Evolutionary conservation across 2,797 vertebrate genomes (phyloP), one percentile per base, ranked within the genome.

Genomic region (Crocidura indochinensis): DNA sequence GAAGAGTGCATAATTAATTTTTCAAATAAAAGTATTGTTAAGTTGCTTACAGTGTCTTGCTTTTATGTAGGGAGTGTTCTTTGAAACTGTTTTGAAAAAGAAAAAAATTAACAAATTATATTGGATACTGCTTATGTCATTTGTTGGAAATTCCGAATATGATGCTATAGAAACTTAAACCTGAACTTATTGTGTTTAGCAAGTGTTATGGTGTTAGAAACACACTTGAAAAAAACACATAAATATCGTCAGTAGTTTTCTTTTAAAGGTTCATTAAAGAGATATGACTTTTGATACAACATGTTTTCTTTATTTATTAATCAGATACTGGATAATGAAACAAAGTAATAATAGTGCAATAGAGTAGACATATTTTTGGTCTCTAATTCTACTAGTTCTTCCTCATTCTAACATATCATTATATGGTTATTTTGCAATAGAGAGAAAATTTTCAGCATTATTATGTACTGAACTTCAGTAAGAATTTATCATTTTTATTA

Each of bases 381-480:
- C 24, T 38, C n/a, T 83, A 51, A 71, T 80, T 88, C 27, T 67
- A 0, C 49, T 80, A 12, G 6, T 27, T 2, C 6, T 8, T 91
- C 77, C 8, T 56, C 6, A 78, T 78, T 86, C 4, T 64, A 78
- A 56, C 38, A 8, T 6, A 31, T 20, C 75, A 90, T 71, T 79
- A 2, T 47, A 17, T 71, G 10, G 0, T 49, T 68, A 64, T 69
- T 86, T 84, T 88, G 64, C 65, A 78, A 51, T 27, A 78, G 74
- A 72, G 20, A 72, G 15, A 85, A n/a, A 53, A 31, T 65, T 91
- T 93, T 85, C 12, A 93, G 17, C 8, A 82, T 89, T 75, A 71
- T 87, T 76, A 80, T 73, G 1, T 51, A 90, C n/a, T 80, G 88
- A 78, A 73, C 3, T 81, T 84, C 19, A 78, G 19, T 75, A 9